phyloP scores from a whole-genome alignment of 2,797 vertebrate species.

The Crocodylus rhombifer region DNA sequence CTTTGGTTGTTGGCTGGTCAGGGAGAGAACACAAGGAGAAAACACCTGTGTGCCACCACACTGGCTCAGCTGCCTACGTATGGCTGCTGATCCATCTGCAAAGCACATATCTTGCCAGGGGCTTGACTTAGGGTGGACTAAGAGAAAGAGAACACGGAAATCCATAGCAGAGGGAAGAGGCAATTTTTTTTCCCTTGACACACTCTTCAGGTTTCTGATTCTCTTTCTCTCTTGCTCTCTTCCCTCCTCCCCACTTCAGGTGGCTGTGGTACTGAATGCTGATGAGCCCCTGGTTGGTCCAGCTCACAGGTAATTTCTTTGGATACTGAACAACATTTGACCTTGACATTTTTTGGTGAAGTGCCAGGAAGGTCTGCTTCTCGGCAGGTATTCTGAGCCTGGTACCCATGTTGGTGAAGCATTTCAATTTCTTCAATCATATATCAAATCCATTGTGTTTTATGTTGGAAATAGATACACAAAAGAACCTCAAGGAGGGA shows the following conservation, averaged over 20 bases:
- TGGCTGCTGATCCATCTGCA: constrained; percentile 5
- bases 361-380: constrained; percentile 22
- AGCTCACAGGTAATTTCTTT: constrained; percentile 20
- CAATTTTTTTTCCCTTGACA: background rate
- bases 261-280: background rate
- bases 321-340: constrained; percentile 42
- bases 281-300: background rate
- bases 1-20: background rate
- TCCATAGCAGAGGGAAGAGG: background rate
- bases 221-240: background rate
- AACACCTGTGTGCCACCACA: background rate
- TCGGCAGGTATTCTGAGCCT: background rate
- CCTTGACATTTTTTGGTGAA: constrained; percentile 10
- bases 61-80: constrained; percentile 16
- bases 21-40: background rate
- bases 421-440: background rate
- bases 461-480: constrained; percentile 59
- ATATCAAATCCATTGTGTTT: constrained; percentile 46
- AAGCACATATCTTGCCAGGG: background rate
- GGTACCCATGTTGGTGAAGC: background rate
- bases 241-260: background rate
- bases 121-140: background rate
- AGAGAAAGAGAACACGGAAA: background rate
- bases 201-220: background rate
- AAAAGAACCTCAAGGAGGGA: constrained; percentile 55